Evolutionary conservation across 2,888 invertebrate species (phyloP).

Genomic region (Lysandra coridon): DNA sequence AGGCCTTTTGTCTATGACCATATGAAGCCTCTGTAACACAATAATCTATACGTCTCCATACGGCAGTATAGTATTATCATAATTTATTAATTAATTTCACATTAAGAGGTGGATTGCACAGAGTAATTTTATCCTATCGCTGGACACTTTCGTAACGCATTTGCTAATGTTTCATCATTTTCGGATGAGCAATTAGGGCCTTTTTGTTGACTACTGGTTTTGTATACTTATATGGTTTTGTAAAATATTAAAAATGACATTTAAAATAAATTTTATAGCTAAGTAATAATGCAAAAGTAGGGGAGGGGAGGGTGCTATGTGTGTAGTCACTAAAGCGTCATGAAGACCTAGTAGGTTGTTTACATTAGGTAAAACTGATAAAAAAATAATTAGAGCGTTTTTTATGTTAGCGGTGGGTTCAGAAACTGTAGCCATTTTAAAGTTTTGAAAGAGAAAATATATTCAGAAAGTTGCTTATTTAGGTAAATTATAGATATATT

Average conservation of each 20-base stretch:
- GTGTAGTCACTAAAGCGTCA: too few species aligned
- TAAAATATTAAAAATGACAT: not conserved
- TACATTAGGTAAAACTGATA: too few species aligned
- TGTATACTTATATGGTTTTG: not conserved
- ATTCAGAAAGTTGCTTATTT: too few species aligned
- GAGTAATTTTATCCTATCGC: not conserved
- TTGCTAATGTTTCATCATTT: slow-evolving; percentile 26
- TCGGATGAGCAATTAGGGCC: not conserved
- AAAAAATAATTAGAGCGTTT: too few species aligned
- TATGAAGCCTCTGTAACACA: slow-evolving; percentile 1
- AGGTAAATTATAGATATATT: too few species aligned
- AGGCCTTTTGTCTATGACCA: not conserved
- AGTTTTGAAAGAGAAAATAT: too few species aligned
- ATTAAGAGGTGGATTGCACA: not conserved
- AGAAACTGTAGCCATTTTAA: too few species aligned
- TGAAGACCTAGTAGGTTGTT: too few species aligned
- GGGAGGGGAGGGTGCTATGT: too few species aligned
- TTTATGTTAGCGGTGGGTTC: too few species aligned
- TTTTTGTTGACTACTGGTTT: slow-evolving; percentile 16
- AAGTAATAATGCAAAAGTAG: too few species aligned
- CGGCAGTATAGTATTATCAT: not conserved
- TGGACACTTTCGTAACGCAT: slow-evolving; percentile 14
- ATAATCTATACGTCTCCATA: not conserved
- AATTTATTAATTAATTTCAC: slow-evolving; percentile 28
- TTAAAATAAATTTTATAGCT: not conserved